Base-by-base conservation (phyloP, 2,113 vertebrate genomes). In the Pelecanus crispus region DNA sequence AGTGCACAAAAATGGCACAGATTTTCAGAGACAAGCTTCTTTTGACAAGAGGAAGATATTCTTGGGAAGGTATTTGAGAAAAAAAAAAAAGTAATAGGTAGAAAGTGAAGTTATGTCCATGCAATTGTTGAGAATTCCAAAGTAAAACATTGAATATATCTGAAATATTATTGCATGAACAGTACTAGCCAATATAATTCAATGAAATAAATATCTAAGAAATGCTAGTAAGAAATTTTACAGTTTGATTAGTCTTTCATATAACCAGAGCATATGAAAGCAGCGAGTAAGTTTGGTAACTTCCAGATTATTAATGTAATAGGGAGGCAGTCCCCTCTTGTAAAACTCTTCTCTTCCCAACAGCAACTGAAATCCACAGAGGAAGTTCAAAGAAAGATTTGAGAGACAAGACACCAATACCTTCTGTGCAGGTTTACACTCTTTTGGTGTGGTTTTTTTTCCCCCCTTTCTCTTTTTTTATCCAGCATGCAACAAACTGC, bases 351-450 rank as follows among this genome's bases (percentile, higher is more conserved):
- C 61, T 75, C 65, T 90, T 93, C 81, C 74, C 92, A 81, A 88
- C 74, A 95, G 85, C 79, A 94, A 89, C 66, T 59, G 73, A 84
- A 92, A 85, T 83, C 72, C 70, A 36, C 45, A 81, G 86, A 56
- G 55, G 52, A 80, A 88, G 70, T 50, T 86, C 50, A 80, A 68
- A 90, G 70, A n/a, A 49, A 79, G 65, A 59, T 90, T 86, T 84
- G 87, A 90, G 71, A 96, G 82, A 94, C 82, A 95, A 94, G 85
- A 94, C 75, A 88, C 86, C 15, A 45, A 4, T 16, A 50, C 28
- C 42, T 86, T 88, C 92, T 94, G 79, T 88, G n/a, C 66, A 95
- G 88, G 44, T 93, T 92, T 94, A 96, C 68, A 74, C 63, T 47
- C 26, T 65, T 49, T 24, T 44, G 10, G 12, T 44, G 10, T 44